Evolutionary conservation across 1,140 invertebrate species (phyloP).

Genomic region (Heliconius melpomene): DNA sequence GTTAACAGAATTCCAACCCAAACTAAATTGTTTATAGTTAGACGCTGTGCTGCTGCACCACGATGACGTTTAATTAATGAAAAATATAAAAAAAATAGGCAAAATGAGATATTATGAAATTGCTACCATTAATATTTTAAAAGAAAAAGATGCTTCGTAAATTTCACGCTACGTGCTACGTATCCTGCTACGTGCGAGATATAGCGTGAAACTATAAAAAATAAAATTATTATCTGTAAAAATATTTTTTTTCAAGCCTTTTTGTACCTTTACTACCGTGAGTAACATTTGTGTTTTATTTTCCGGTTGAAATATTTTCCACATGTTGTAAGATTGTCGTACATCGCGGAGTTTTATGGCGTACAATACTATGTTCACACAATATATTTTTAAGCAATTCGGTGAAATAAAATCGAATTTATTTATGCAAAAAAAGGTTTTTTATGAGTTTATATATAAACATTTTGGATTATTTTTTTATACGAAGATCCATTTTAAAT

Average conservation of each 20-base stretch:
- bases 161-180: slow-evolving; percentile 18
- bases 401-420: background rate
- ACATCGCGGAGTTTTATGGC: slow-evolving; percentile 12
- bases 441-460: too few species aligned
- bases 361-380: slow-evolving; percentile 1
- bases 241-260: background rate
- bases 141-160: slow-evolving; percentile 31
- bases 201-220: too few species aligned
- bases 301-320: slow-evolving; percentile 23
- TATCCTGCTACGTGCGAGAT: too few species aligned
- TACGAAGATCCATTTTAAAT: background rate
- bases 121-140: slow-evolving; percentile 26
- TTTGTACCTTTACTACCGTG: background rate
- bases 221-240: background rate
- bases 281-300: slow-evolving; percentile 20
- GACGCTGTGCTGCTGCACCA: too few species aligned
- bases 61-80: too few species aligned
- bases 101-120: slow-evolving; percentile 16
- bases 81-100: too few species aligned
- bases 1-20: too few species aligned
- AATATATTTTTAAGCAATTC: slow-evolving; percentile 7
- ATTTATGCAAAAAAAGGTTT: background rate
- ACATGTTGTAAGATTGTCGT: slow-evolving; percentile 20
- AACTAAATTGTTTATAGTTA: too few species aligned
- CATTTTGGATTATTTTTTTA: too few species aligned